Base-by-base conservation (phyloP, 2,888 invertebrate genomes). In the Podotricha telesiphe region DNA sequence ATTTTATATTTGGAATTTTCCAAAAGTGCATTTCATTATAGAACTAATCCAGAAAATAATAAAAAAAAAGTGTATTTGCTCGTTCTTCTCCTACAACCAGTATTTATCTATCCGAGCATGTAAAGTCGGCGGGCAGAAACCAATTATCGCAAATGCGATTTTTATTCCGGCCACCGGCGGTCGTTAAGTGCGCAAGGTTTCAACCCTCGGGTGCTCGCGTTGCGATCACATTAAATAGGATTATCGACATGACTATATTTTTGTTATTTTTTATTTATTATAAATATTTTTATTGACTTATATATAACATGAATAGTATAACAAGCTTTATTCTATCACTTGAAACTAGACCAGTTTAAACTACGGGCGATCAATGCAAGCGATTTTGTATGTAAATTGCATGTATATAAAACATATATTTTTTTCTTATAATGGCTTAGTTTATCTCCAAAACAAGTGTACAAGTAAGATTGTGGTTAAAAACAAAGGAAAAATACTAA, bases 91-190 rank as follows among this genome's bases (percentile, higher is more conserved):
- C 28, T 47, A 42, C 34, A 50, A 34, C 13, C 7, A 48, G 22
- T 67, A 51, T 53, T 66, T 66, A 55, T 61, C 66, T 63, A 67
- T 68, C 70, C 59, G 61, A 42, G 73, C 73, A 69, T 73, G 71
- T 71, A 47, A 53, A 65, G 68, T 67, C 67, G 65, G 64, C 65
- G 34, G 66, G 68, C 64, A 48, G 59, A 65, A 69, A 69, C 59
- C 69, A 69, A 69, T 89, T 86, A 88, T 80, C 76, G 81, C 77
- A 82, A 87, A 89, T 84, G 85, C 80, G 85, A 85, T 84, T 89
- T 89, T 88, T 88, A 87, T 87, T 85, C 81, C 81, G 76, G 77
- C 78, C 75, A 73, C 61, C 74, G 77, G 74, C 73, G 78, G 74
- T 70, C 77, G 79, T 73, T 80, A 68, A 45, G 59, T 53, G 51